Base-by-base conservation (phyloP, 2,888 invertebrate genomes). In the Frankliniella intonsa region DNA sequence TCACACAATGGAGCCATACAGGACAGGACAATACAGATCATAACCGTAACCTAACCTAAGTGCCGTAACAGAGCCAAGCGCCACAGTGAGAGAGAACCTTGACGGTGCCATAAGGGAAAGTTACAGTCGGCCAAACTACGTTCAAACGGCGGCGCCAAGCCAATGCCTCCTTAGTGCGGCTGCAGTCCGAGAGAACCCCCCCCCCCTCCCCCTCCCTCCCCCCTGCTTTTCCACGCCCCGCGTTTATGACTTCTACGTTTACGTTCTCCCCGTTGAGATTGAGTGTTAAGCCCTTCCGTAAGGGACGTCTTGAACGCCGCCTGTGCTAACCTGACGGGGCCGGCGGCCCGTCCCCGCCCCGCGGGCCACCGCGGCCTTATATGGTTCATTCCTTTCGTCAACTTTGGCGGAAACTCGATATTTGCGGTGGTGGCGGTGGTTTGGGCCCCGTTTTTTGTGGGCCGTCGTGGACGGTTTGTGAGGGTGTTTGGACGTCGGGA, bases 21-120 rank as follows among this genome's bases (percentile, higher is more conserved):
- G 69, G 69, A 76, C 69, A 76, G 69, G 69, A 76, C 69, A 76
- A 76, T 76, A 76, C 69, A 76, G 69, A 76, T 76, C 69, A 76
- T 76, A 76, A 76, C 69, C 69, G 69, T 76, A 76, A 76, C 69
- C 69, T 25, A 25, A 76, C 69, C 69, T 76, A 76, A 76, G 69
- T 22, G 69, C 69, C 69, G 69, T 25, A 22, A 22, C 69, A 76
- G 69, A 76, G 69, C 7, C 69, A 22, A n/a, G 69, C 22, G n/a
- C 69, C 69, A 22, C n/a, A 19, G 69, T 19, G n/a, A 22, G n/a
- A 11, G 12, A 12, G 25, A 25, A 76, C 69, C 69, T 76, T 76
- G 69, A 22, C 69, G 69, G 69, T 76, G 69, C 69, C 69, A 76
- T 76, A 76, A 76, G 69, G 22, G 69, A 76, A 76, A 76, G 69